Base-by-base conservation (phyloP, 2,797 vertebrate species). In the Acipenser transmontanus region DNA sequence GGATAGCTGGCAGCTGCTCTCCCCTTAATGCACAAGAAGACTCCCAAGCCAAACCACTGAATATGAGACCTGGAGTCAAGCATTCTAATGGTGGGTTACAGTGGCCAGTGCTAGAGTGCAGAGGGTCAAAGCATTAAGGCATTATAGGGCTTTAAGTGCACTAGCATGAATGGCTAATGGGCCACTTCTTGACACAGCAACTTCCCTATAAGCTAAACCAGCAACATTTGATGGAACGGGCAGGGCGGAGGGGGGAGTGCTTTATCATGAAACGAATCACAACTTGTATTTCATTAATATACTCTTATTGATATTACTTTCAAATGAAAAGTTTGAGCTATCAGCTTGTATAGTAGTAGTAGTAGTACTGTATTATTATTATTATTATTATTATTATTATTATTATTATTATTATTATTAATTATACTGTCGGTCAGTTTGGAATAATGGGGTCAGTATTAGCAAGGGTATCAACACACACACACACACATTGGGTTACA, bases 121-220 rank as follows among this genome's bases (percentile, higher is more conserved):
- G 9, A 57, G 9, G 54, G n/a, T n/a, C 12, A 13, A 57, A 57
- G 54, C 54, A 57, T 57, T 57, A 13, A 57, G 11, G 6, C 54
- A 57, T 7, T 11, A 34, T 34, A 34, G 2, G 12, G 54, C 6
- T 13, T 57, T 57, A 57, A 57, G 54, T 57, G 54, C 54, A 57
- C 54, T 11, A 57, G 66, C 68, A 68, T 67, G 60, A 20, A 73
- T 74, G 13, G 8, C 48, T 14, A 10, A 49, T 20, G 48, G 70
- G 65, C 66, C 52, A 64, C 66, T 75, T 71, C 72, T 80, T 84
- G 74, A 80, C 78, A 73, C 73, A 72, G 66, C 76, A 64, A 68
- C 76, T 65, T 73, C 54, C 5, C 12, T 57, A 57, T n/a, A 57
- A 13, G 54, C 34, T 34, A 34, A 34, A 34, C 9, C 12, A n/a